Evolutionary conservation across 2,113 vertebrate genomes (phyloP).

Genomic region (Aramus guarauna): DNA sequence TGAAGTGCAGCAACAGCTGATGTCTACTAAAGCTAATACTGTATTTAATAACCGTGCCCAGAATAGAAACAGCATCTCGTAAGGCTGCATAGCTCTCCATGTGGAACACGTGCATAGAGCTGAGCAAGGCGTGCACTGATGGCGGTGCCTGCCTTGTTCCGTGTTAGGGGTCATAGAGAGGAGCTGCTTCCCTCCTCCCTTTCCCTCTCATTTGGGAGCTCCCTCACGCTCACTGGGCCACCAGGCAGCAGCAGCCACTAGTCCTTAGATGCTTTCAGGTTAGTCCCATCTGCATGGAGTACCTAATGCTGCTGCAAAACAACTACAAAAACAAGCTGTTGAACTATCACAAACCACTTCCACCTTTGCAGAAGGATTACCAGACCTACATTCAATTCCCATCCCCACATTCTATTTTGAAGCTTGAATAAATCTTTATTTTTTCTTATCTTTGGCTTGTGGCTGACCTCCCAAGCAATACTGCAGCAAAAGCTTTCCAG

Average conservation of each 20-base stretch:
- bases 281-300: background rate
- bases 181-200: background rate
- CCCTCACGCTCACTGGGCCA: background rate
- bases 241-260: background rate
- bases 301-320: background rate
- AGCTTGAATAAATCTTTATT: background rate
- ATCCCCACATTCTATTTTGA: background rate
- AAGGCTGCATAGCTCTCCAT: background rate
- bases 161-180: rapidly evolving
- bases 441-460: background rate
- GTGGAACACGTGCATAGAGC: background rate
- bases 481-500: background rate
- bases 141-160: background rate
- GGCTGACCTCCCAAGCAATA: background rate
- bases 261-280: background rate
- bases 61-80: background rate
- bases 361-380: background rate
- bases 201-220: background rate
- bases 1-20: background rate
- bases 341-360: background rate
- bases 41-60: background rate
- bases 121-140: rapidly evolving
- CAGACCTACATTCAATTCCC: background rate
- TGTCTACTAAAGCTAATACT: background rate
- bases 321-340: background rate